Evolutionary conservation across 2,113 vertebrate species (phyloP).

Genomic region (Puma concolor): DNA sequence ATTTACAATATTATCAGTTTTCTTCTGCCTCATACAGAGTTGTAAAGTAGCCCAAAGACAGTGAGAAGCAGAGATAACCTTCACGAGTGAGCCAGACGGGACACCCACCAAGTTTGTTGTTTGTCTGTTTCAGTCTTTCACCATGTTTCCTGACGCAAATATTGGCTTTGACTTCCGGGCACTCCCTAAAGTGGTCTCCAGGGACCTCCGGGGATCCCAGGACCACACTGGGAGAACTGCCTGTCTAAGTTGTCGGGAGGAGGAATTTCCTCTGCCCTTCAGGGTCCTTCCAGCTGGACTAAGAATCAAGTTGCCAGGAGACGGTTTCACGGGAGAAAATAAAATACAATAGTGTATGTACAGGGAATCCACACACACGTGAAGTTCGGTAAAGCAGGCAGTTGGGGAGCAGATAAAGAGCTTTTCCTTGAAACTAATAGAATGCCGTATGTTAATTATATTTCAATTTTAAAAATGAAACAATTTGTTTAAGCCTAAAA

Average conservation of each 20-base stretch:
- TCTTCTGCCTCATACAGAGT: not conserved
- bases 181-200: not conserved
- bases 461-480: not conserved
- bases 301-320: not conserved
- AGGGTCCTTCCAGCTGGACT: not conserved
- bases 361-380: not conserved
- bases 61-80: not conserved
- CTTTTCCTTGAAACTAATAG: not conserved
- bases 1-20: not conserved
- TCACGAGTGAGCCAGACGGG: not conserved
- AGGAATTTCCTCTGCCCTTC: not conserved
- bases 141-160: not conserved
- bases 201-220: not conserved
- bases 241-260: not conserved
- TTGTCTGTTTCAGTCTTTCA: not conserved
- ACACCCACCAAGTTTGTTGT: not conserved
- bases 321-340: not conserved
- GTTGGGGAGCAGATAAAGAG: not conserved
- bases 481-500: not conserved
- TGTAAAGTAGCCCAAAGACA: not conserved
- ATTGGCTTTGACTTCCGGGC: not conserved
- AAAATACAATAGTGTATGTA: not conserved
- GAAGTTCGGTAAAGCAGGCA: not conserved
- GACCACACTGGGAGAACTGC: not conserved
- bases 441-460: not conserved